Conservation (phyloP, 30 jellyfish, hydroid and myxozoan genomes). For the Hydra vulgaris region DNA sequence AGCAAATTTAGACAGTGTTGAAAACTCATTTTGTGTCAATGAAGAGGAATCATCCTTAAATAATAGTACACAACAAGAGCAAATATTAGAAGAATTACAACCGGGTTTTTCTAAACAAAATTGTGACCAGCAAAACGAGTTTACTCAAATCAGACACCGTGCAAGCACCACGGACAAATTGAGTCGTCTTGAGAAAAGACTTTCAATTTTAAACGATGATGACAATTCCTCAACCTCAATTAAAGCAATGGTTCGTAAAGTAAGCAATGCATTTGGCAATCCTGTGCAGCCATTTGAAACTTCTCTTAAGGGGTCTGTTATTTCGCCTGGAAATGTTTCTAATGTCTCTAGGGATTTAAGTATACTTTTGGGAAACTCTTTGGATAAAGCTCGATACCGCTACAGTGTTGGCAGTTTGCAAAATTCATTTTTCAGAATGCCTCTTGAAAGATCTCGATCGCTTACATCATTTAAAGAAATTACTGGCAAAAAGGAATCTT, state of each 20-base stretch:
- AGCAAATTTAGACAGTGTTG: neutral
- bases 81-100: neutral
- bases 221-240: slow-evolving; percentile 55
- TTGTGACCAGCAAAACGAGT: neutral
- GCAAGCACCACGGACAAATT: neutral
- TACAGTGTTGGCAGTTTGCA: slow-evolving; percentile 22
- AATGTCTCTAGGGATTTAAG: slow-evolving; percentile 20
- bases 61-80: neutral
- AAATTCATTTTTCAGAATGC: neutral
- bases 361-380: slow-evolving; percentile 5
- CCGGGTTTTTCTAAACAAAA: neutral
- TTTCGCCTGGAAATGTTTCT: neutral
- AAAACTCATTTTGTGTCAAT: neutral
- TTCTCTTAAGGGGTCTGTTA: neutral
- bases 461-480: slow-evolving; percentile 1
- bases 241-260: slow-evolving; percentile 69
- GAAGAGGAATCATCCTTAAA: neutral
- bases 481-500: neutral
- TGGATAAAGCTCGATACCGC: slow-evolving; percentile 18
- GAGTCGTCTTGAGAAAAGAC: slow-evolving; percentile 44
- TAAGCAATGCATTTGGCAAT: slow-evolving; percentile 74
- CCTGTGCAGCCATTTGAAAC: slow-evolving; percentile 22
- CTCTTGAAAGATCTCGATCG: neutral
- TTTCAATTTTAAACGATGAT: slow-evolving; percentile 62
- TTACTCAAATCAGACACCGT: neutral